Conservation (phyloP, 2,888 invertebrate species). For the Agrotis puta region DNA sequence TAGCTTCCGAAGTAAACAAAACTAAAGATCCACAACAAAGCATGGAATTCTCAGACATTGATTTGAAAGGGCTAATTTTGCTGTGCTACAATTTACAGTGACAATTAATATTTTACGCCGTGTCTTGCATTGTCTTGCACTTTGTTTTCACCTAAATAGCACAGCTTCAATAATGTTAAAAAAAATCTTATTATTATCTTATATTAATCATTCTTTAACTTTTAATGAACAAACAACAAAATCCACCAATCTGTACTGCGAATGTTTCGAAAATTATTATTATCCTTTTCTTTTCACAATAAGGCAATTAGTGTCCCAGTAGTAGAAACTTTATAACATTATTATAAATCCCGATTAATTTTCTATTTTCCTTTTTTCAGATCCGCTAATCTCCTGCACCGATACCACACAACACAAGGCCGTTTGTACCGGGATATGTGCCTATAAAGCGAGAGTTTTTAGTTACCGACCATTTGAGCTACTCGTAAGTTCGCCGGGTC, state of each 20-base stretch:
- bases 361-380: conserved; percentile 46
- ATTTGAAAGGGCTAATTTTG: conserved; percentile 7
- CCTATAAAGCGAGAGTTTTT: conserved; percentile 78
- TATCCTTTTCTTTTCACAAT: too few species aligned
- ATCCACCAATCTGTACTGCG: too few species aligned
- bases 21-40: conserved; percentile 11
- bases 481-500: conserved; percentile 71
- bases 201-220: too few species aligned
- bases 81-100: background rate
- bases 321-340: background rate
- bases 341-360: background rate
- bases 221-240: too few species aligned
- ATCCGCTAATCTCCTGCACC: conserved; percentile 43
- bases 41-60: conserved; percentile 1
- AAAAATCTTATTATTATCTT: too few species aligned
- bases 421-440: conserved; percentile 71
- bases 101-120: background rate
- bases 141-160: too few species aligned
- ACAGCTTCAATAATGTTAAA: too few species aligned
- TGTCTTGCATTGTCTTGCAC: too few species aligned
- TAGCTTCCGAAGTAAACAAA: conserved; percentile 57
- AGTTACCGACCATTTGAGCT: conserved; percentile 74
- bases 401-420: conserved; percentile 61
- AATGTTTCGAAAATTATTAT: too few species aligned
- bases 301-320: background rate